Conservation (phyloP, 2,113 vertebrate species). For the Hepsetus odoe region DNA sequence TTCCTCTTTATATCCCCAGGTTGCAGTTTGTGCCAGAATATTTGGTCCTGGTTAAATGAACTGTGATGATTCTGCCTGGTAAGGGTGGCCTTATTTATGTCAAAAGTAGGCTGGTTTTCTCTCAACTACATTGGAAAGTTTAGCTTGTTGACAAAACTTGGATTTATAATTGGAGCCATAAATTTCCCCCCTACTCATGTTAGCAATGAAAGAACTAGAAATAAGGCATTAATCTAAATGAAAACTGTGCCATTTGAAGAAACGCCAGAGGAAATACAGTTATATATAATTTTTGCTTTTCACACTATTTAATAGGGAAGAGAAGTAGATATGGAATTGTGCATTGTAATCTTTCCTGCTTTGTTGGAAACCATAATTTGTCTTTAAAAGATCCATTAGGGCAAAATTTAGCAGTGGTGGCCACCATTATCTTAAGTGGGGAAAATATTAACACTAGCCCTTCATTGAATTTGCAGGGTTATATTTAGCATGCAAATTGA, state of each 20-base stretch:
- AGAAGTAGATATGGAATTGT: conserved; percentile 36
- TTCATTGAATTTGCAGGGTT: conserved; percentile 65
- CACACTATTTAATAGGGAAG: conserved; percentile 36
- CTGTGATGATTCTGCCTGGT: background rate
- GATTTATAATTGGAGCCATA: conserved; percentile 31
- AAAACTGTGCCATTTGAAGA: conserved; percentile 25
- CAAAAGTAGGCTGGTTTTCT: background rate
- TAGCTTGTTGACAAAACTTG: conserved; percentile 32
- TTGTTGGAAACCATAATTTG: conserved; percentile 54
- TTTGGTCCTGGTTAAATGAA: conserved; percentile 16
- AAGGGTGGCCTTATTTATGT: conserved; percentile 1
- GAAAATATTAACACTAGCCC: conserved; percentile 60
- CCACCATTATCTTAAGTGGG: conserved; percentile 59
- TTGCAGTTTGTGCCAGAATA: background rate
- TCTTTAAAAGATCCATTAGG: conserved; percentile 60
- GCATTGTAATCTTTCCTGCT: conserved; percentile 51
- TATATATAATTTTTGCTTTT: conserved; percentile 51
- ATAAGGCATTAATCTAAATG: conserved; percentile 34
- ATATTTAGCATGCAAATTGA: conserved; percentile 68
- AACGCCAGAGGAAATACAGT: conserved; percentile 21
- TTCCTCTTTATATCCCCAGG: background rate
- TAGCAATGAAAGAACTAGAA: background rate
- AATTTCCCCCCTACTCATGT: conserved; percentile 16
- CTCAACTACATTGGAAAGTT: conserved; percentile 17
- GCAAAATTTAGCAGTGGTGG: conserved; percentile 54